These are phyloP conservation scores for Hirtodrosophila duncani DNA, from an alignment of 2,888 invertebrate genomes.

Conservation along the genomic window DNA sequence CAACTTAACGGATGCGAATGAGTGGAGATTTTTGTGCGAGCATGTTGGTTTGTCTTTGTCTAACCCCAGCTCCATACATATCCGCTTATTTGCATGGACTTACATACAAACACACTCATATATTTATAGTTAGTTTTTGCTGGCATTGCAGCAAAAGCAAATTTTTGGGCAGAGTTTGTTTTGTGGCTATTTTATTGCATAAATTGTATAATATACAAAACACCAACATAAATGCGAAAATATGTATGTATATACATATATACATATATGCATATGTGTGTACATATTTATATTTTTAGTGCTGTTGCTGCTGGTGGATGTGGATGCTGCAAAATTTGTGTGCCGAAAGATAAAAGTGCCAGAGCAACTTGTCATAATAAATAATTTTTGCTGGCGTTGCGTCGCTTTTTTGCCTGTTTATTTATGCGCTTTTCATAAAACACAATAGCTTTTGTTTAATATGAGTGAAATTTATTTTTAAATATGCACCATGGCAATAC, in stretches of 20 bases:
- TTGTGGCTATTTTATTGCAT: slow-evolving; percentile 60
- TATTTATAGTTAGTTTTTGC: slow-evolving; percentile 49
- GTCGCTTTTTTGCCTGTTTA: slow-evolving; percentile 61
- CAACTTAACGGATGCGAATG: slow-evolving; percentile 1
- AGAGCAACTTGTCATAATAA: slow-evolving; percentile 77
- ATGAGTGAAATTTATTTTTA: slow-evolving; percentile 57
- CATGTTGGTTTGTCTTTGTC: slow-evolving; percentile 6
- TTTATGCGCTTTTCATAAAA: slow-evolving; percentile 71
- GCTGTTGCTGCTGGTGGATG: slow-evolving; percentile 28
- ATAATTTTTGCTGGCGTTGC: slow-evolving; percentile 53
- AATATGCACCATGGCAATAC: slow-evolving; percentile 22
- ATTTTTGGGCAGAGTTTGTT: slow-evolving; percentile 61
- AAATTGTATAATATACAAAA: slow-evolving; percentile 54
- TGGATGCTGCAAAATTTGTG: slow-evolving; percentile 68
- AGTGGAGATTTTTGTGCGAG: slow-evolving; percentile 3
- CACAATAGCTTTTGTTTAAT: slow-evolving; percentile 71
- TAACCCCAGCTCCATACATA: slow-evolving; percentile 19
- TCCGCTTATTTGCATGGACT: slow-evolving; percentile 14
- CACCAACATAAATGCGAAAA: slow-evolving; percentile 50
- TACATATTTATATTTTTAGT: slow-evolving; percentile 13
- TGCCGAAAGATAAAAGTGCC: slow-evolving; percentile 75
- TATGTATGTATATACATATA: slow-evolving; percentile 26
- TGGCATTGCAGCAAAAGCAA: slow-evolving; percentile 35
- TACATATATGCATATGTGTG: slow-evolving; percentile 14
- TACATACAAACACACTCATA: no score